phyloP scores from a whole-genome alignment of 2,888 invertebrate genomes.

The Microdon myrmicae region DNA sequence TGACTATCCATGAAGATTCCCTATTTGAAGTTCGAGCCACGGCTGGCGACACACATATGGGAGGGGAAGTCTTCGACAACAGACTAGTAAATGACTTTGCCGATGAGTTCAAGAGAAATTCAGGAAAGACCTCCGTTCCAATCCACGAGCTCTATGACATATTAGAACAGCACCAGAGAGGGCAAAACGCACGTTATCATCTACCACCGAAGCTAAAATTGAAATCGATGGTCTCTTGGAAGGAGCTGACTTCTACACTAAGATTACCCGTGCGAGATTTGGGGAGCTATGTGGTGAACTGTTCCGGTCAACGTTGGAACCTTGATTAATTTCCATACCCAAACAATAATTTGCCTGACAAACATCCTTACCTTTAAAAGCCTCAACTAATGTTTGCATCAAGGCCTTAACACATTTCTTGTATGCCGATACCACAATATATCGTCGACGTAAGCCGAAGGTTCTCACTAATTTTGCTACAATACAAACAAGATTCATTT shows the following conservation, averaged over 20 bases:
- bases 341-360: no score
- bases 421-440: no score
- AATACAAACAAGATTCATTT: no score
- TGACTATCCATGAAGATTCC: conserved; percentile 88
- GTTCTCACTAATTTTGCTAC: no score
- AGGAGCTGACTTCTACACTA: conserved; percentile 76
- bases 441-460: no score
- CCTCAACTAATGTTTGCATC: no score
- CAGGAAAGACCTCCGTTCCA: conserved; percentile 73
- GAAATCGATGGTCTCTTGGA: conserved; percentile 79
- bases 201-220: conserved; percentile 77
- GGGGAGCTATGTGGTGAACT: conserved; percentile 77
- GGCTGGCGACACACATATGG: conserved; percentile 90
- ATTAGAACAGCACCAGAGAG: conserved; percentile 78
- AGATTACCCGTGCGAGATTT: conserved; percentile 76
- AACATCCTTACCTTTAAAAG: no score
- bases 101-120: conserved; percentile 84
- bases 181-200: conserved; percentile 78
- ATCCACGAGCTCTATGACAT: conserved; percentile 73
- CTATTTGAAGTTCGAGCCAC: conserved; percentile 94
- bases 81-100: conserved; percentile 85
- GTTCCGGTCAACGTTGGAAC: conserved; percentile 76
- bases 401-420: no score
- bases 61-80: conserved; percentile 90
- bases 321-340: no score